phyloP scores from a whole-genome alignment of 2,113 vertebrate genomes.

The Nothobranchius furzeri region DNA sequence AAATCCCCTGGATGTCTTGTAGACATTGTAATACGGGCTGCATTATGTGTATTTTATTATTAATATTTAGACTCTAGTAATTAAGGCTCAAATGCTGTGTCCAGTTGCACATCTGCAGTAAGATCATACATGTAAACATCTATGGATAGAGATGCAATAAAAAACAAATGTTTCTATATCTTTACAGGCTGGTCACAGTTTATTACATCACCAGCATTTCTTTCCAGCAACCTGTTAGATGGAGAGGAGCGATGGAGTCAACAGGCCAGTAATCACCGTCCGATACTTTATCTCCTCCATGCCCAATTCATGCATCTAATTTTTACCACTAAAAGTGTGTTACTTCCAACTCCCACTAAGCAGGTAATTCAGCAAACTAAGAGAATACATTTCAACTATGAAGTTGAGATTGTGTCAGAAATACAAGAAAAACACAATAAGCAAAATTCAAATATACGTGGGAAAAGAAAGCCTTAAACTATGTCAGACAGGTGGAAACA shows the following conservation, averaged over 20 bases:
- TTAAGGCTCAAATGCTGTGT: neutral
- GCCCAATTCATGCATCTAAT: slow-evolving; percentile 11
- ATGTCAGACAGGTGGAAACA: neutral
- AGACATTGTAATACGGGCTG: too few species aligned
- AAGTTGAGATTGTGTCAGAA: neutral
- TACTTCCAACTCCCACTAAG: slow-evolving; percentile 1
- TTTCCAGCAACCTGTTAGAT: slow-evolving; percentile 40
- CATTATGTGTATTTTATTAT: too few species aligned
- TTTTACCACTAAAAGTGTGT: slow-evolving; percentile 7
- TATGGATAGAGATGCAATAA: neutral
- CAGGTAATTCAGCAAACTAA: slow-evolving; percentile 6
- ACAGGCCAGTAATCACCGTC: slow-evolving; percentile 53
- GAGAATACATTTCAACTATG: neutral
- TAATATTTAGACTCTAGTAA: neutral
- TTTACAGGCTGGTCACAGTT: slow-evolving; percentile 30
- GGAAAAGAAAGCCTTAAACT: neutral
- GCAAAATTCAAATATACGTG: neutral
- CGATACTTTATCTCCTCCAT: slow-evolving; percentile 34
- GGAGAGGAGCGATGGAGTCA: slow-evolving; percentile 31
- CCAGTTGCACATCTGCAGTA: neutral
- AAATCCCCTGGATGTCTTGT: too few species aligned
- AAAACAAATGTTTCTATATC: slow-evolving; percentile 24
- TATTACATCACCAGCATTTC: slow-evolving; percentile 42
- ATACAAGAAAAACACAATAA: neutral
- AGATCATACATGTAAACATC: too few species aligned